Evolutionary conservation across 2,888 invertebrate genomes (phyloP), one percentile per base, ranked within the genome.

Genomic region (Salticus scenicus): DNA sequence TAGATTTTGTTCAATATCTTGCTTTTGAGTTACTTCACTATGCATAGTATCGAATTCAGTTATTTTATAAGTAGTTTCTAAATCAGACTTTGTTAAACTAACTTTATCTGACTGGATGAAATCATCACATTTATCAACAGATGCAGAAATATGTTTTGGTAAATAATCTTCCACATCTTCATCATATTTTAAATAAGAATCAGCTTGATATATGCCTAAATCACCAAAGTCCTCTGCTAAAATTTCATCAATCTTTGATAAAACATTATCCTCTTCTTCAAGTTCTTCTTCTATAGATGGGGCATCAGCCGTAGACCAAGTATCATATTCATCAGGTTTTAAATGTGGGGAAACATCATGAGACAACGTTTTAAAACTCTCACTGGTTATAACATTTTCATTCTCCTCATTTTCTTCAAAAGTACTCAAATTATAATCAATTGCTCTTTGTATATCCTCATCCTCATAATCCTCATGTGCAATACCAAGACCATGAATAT

Each of bases 241-340:
- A 28, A 84, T 66, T 73, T 84, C 69, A 31, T 84, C 83, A 24
- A 84, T 84, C 63, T 84, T 84, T 20, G 73, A 67, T 57, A 84
- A 41, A 24, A 84, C 57, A 70, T 85, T 24, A 66, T 85, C 84
- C 33, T 79, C 70, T 17, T 84, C 78, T 14, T 63, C 30, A 14
- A 74, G 69, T 24, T 78, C 75, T 31, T 85, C 84, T 31, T 72
- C 72, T 42, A 85, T 79, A 28, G 84, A 85, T 28, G 70, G 67
- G 42, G 79, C 78, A 74, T 85, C 84, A 27, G 79, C 84, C 63
- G 78, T 79, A 1, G 84, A 85, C 84, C 84, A 85, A 27, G 67
- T 79, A 17, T 85, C 84, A 64, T 74, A 74, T 27, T 85, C 84
- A 47, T 66, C 67, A 20, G 28, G 8, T 69, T 74, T 78, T 4